A percentile compares a stretch with the other conserved stretches of the same genome.
Evolutionary conservation across 2,797 vertebrate species (phyloP).

Genomic region (Alca torda): DNA sequence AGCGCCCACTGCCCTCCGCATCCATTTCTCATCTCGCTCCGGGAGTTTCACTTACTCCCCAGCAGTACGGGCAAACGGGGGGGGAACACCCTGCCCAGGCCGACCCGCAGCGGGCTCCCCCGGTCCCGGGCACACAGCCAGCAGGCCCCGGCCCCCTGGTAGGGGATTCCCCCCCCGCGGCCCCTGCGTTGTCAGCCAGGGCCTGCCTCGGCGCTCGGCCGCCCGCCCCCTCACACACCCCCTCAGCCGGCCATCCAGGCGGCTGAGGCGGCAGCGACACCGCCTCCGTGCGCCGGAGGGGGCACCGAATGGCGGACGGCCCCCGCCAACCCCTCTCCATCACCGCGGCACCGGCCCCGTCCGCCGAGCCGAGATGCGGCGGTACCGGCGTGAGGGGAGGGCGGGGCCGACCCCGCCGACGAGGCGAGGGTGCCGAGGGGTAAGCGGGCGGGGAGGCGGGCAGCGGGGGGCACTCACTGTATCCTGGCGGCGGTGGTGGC

Average conservation of each 20-base stretch:
- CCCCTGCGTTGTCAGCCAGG: no score
- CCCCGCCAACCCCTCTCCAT: background rate
- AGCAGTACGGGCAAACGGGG: background rate
- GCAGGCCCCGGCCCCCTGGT: background rate
- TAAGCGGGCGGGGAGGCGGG: background rate
- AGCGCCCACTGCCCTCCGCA: no score
- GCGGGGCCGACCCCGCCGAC: background rate
- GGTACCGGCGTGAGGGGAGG: background rate
- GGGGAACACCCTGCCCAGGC: no score
- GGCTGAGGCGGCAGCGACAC: background rate
- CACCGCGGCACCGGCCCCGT: background rate
- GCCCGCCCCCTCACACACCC: background rate
- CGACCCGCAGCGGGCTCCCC: background rate
- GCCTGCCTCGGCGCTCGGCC: no score
- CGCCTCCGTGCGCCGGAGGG: background rate
- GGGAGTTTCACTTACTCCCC: background rate
- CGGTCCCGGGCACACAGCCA: background rate
- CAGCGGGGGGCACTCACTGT: conserved; percentile 76
- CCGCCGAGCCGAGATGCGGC: background rate
- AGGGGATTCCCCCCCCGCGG: no score
- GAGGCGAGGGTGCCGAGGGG: background rate
- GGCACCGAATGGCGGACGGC: background rate
- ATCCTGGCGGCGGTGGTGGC: conserved; percentile 89
- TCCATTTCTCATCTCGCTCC: background rate
- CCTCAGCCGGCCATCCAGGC: background rate